Conservation (phyloP, 2,797 vertebrate species). For the Gephyroberyx darwinii region DNA sequence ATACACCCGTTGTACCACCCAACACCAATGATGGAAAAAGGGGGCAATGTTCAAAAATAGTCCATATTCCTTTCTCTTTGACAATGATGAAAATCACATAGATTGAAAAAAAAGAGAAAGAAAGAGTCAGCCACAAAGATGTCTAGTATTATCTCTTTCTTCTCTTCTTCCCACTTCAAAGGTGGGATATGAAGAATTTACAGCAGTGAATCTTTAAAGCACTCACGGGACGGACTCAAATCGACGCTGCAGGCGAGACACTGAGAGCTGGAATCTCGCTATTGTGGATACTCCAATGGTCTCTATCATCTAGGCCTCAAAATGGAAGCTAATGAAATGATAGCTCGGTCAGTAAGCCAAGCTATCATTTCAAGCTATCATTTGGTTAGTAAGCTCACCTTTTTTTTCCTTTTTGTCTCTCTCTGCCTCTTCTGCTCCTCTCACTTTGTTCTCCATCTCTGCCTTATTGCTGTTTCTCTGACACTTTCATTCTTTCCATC, state of each 20-base stretch:
- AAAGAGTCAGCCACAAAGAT: constrained; percentile 58
- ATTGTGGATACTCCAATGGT: constrained; percentile 37
- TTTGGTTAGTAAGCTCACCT: constrained; percentile 38
- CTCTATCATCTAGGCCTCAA: constrained; percentile 44
- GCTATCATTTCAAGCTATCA: too few species aligned
- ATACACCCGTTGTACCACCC: constrained; percentile 11
- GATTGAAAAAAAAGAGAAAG: constrained; percentile 32
- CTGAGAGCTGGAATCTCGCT: constrained; percentile 43
- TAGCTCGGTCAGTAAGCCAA: too few species aligned
- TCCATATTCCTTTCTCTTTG: constrained; percentile 54
- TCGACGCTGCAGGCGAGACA: constrained; percentile 75
- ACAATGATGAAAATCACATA: constrained; percentile 66
- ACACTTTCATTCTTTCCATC: background rate
- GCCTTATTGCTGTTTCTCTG: constrained; percentile 13
- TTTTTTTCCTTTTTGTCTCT: constrained; percentile 21
- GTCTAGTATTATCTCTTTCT: constrained; percentile 70
- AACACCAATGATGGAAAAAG: constrained; percentile 8
- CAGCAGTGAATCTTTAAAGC: constrained; percentile 79
- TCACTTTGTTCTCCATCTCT: background rate
- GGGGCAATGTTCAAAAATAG: constrained; percentile 36
- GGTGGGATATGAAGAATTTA: constrained; percentile 82
- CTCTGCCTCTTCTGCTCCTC: constrained; percentile 1
- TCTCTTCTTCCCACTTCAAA: constrained; percentile 78
- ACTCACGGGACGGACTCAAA: constrained; percentile 77
- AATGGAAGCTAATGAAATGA: constrained; percentile 49